Percentiles rank a stretch among this genome's conserved stretches.
Conservation (phyloP, 2,113 vertebrate genomes). For the Phrynocephalus versicolor region DNA sequence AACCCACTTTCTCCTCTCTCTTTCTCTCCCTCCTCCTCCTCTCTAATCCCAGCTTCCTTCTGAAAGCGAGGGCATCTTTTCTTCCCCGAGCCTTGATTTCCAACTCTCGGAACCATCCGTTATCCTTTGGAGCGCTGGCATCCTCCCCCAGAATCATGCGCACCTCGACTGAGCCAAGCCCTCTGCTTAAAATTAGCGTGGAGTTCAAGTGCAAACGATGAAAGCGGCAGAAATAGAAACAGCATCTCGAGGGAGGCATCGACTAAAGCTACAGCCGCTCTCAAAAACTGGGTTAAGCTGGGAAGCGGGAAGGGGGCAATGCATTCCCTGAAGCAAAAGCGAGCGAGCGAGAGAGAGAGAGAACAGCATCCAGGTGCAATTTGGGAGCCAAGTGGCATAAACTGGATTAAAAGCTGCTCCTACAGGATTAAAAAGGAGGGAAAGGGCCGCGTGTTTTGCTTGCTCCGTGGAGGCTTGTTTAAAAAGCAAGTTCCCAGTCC, state of each 20-base stretch:
- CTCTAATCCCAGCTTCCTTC: not conserved
- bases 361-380: not conserved
- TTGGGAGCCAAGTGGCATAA: not conserved
- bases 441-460: too few species aligned
- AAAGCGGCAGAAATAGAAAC: not conserved
- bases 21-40: too few species aligned
- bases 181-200: not conserved
- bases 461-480: not conserved
- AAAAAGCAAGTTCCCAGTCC: not conserved
- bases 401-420: not conserved
- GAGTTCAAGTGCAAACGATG: conserved; percentile 13
- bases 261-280: not conserved
- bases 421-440: not conserved
- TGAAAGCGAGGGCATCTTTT: not conserved
- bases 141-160: conserved; percentile 19
- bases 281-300: conserved; percentile 9
- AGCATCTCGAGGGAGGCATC: not conserved
- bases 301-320: not conserved
- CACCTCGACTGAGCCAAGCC: not conserved
- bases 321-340: not conserved
- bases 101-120: not conserved
- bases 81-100: not conserved
- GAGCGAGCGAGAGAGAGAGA: too few species aligned
- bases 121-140: not conserved
- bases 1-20: not conserved